phyloP scores from a whole-genome alignment of 2,888 invertebrate species.

The Heliconius charithonia region DNA sequence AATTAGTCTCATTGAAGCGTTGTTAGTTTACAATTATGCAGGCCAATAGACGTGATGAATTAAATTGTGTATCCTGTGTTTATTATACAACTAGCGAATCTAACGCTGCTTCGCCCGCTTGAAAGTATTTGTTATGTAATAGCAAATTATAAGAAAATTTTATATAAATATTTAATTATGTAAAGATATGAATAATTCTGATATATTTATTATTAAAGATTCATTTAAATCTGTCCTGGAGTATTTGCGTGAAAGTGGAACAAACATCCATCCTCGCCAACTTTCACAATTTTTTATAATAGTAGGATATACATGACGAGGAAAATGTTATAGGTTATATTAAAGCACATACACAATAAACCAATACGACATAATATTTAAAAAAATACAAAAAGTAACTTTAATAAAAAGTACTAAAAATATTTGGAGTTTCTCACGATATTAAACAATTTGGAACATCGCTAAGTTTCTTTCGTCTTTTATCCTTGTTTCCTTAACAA shows the following conservation, averaged over 20 bases:
- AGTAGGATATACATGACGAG: too few species aligned
- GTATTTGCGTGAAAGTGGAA: too few species aligned
- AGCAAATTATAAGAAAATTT: background rate
- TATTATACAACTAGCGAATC: background rate
- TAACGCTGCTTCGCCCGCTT: background rate
- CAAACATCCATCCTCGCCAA: too few species aligned
- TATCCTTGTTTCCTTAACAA: constrained; percentile 16
- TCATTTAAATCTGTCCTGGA: too few species aligned
- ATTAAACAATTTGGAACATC: constrained; percentile 24
- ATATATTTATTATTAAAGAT: too few species aligned
- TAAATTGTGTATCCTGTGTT: background rate
- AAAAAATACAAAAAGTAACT: background rate
- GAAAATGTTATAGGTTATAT: too few species aligned
- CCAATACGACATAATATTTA: background rate
- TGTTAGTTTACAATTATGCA: constrained; percentile 18
- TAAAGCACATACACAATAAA: too few species aligned
- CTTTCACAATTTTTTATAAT: too few species aligned
- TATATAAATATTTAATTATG: too few species aligned
- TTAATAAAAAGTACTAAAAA: background rate
- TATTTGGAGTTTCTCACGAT: constrained; percentile 12
- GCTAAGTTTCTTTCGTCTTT: constrained; percentile 15
- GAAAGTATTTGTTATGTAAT: background rate
- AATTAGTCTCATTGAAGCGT: constrained; percentile 16
- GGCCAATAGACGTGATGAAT: constrained; percentile 9
- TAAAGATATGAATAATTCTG: too few species aligned